phyloP scores from a whole-genome alignment of 1,140 invertebrate genomes.

The Saccostrea cuccullata region DNA sequence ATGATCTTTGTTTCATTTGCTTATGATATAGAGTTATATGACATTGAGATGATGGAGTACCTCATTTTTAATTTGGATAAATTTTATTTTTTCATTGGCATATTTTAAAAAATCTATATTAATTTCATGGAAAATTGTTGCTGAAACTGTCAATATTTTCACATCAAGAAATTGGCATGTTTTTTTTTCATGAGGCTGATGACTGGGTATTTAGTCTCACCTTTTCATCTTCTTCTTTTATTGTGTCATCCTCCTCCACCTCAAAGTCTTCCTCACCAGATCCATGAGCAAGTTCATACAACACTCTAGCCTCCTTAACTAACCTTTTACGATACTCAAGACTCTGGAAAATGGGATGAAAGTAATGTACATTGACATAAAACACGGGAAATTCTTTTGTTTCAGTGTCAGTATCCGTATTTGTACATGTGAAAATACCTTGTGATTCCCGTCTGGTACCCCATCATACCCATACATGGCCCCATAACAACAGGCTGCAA shows the following conservation, averaged over 20 bases:
- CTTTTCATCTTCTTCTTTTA: not conserved
- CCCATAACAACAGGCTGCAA: slow-evolving; percentile 77
- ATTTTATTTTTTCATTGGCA: no score
- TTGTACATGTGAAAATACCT: not conserved
- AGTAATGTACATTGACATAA: no score
- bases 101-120: no score
- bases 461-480: slow-evolving; percentile 73
- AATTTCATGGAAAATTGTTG: no score
- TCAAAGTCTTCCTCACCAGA: not conserved
- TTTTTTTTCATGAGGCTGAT: not conserved
- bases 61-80: no score
- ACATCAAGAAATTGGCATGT: no score
- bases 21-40: no score
- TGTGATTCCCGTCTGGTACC: slow-evolving; percentile 47
- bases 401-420: no score
- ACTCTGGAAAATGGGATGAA: not conserved
- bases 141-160: no score
- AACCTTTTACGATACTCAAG: slow-evolving; percentile 61
- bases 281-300: slow-evolving; percentile 39
- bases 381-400: no score
- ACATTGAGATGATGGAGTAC: no score
- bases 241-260: not conserved
- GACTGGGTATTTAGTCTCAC: not conserved
- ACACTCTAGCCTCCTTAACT: slow-evolving; percentile 37
- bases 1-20: no score